A percentile compares a stretch with the other conserved stretches of the same genome.
Conservation (phyloP, 2,797 vertebrate species). For the Prionace glauca region DNA sequence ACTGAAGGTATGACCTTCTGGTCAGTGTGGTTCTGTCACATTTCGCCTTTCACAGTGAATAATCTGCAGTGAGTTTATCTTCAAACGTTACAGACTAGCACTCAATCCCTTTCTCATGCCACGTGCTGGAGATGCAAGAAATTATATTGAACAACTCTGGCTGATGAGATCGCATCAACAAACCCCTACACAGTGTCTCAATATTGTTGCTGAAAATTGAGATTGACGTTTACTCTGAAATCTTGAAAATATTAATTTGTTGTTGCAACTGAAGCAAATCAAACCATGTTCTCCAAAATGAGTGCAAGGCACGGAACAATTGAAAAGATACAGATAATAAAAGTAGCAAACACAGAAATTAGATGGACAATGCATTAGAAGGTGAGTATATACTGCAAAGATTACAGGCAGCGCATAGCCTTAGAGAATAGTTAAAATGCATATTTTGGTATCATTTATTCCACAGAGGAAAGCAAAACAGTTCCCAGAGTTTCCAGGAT, state of each 20-base stretch:
- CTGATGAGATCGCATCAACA: neutral
- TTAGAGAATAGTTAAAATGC: neutral
- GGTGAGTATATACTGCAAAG: neutral
- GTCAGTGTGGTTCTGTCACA: neutral
- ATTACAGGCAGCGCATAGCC: neutral
- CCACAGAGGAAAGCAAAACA: neutral
- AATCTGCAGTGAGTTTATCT: neutral
- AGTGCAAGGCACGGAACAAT: neutral
- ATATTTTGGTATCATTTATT: slow-evolving; percentile 25
- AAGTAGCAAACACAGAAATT: slow-evolving; percentile 2
- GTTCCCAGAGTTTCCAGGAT: slow-evolving; percentile 14
- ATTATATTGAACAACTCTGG: neutral
- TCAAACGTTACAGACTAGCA: neutral
- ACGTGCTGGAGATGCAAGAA: neutral
- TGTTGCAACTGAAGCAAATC: neutral
- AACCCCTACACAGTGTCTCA: neutral
- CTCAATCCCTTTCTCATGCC: neutral
- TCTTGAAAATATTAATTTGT: neutral
- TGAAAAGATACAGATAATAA: neutral
- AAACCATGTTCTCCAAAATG: neutral
- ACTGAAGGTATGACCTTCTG: too few species aligned
- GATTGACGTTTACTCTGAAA: neutral
- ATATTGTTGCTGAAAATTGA: neutral
- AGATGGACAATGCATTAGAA: neutral
- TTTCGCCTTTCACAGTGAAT: neutral